Evolutionary conservation across 2,888 invertebrate genomes (phyloP).

Genomic region (Carabus problematicus): DNA sequence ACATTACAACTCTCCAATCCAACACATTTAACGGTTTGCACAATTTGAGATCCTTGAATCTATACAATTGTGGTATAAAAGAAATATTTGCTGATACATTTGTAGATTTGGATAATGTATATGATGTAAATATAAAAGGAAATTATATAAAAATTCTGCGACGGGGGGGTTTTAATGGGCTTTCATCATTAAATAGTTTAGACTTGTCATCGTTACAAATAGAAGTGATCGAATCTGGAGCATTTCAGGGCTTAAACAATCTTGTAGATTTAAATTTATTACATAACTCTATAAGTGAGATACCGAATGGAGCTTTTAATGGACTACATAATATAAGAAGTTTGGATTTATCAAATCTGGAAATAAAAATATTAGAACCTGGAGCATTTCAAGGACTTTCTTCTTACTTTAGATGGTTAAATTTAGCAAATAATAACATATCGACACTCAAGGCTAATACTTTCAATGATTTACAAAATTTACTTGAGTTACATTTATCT

Average conservation of each 20-base stretch:
- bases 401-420: slow-evolving; percentile 2
- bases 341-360: slow-evolving; percentile 17
- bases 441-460: not conserved
- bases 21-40: slow-evolving; percentile 4
- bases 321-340: slow-evolving; percentile 2
- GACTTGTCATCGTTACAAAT: not conserved
- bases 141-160: not conserved
- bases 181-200: not conserved
- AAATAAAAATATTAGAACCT: slow-evolving; percentile 12
- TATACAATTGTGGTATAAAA: not conserved
- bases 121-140: not conserved
- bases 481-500: slow-evolving; percentile 4
- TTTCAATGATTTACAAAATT: slow-evolving; percentile 1
- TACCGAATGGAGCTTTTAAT: not conserved
- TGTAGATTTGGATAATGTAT: not conserved
- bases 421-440: slow-evolving; percentile 15
- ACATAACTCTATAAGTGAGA: not conserved
- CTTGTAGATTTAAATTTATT: not conserved
- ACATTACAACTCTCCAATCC: not conserved
- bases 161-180: not conserved
- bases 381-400: slow-evolving; percentile 15
- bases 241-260: slow-evolving; percentile 2
- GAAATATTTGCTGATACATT: no score
- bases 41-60: slow-evolving; percentile 2
- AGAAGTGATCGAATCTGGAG: slow-evolving; percentile 14